Base-by-base conservation (phyloP, 2,113 vertebrate species). In the Tringa solitaria region DNA sequence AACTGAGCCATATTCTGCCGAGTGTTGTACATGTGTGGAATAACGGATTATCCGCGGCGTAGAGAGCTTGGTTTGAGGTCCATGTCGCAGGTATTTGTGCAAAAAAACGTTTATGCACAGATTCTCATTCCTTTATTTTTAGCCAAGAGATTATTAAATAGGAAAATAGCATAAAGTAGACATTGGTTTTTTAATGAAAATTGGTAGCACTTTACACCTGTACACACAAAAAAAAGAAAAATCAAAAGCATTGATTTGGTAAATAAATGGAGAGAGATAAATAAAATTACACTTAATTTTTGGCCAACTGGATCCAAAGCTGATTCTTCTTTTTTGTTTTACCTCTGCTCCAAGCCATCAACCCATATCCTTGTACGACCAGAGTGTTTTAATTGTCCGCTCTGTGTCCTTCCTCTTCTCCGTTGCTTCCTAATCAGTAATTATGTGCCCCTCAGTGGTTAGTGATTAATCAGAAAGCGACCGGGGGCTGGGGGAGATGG, bases 321-420 rank as follows among this genome's bases (percentile, higher is more conserved):
- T 51, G 83, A 10, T 27, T 61, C 67, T 53, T 79, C 48, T 2
- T 12, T 20, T 74, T 54, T 14, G 46, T 41, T 92, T 53, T 67
- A 57, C 33, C 60, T 53, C 45, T 76, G 21, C 84, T 83, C 68
- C 46, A 22, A 89, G 64, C 54, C 15, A 0, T 27, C 67, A 24
- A 1, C n/a, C 21, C 4, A 0, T 39, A 6, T 43, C 35, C 60
- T 8, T 2, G 28, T 35, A 33, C 1, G 0, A 39, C 70, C 4
- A 2, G 50, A 63, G 48, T 4, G 9, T 54, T 83, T 48, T 70
- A 84, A 67, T 77, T 43, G 76, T 64, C 85, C 5, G 0, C 32
- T n/a, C 70, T 4, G 2, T 2, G 5, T 43, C 82, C 60, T 30
- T 43, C 56, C 17, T 48, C 75, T 67, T n/a, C 68, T 46, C 30